A percentile compares a stretch with the other conserved stretches of the same genome.
phyloP scores from a whole-genome alignment of 2,113 vertebrate genomes.

The Tylochromis polylepis region DNA sequence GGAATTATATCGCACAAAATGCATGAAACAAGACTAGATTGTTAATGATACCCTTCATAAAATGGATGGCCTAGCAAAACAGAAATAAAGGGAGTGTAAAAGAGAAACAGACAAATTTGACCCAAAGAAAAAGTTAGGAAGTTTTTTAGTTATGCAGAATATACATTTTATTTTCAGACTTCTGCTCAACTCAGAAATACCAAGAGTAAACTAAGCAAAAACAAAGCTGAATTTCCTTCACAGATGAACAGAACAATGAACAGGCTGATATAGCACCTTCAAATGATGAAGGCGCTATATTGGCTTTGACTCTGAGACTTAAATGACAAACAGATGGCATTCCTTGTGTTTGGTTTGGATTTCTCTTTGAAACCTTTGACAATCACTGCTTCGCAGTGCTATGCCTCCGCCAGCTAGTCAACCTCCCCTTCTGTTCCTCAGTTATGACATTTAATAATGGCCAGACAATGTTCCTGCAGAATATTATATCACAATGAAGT shows the following conservation, averaged over 20 bases:
- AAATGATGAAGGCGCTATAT: background rate
- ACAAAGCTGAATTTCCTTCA: background rate
- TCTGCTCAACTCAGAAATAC: background rate
- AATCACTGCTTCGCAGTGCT: background rate
- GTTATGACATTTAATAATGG: background rate
- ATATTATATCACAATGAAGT: background rate
- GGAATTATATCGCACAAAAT: conserved; percentile 18
- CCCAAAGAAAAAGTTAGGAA: background rate
- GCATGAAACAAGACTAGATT: background rate
- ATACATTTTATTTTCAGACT: background rate
- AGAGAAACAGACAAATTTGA: background rate
- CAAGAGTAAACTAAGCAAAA: background rate
- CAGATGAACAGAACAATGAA: background rate
- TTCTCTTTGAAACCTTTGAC: conserved; percentile 1
- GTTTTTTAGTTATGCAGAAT: conserved; percentile 21
- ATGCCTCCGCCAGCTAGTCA: background rate
- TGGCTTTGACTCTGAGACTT: conserved; percentile 1
- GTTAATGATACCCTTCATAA: background rate
- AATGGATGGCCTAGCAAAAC: conserved; percentile 2
- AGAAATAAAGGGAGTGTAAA: background rate
- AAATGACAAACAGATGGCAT: background rate
- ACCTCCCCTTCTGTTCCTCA: background rate
- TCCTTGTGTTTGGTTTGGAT: conserved; percentile 24
- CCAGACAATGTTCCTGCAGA: background rate
- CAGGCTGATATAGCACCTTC: background rate